These are phyloP conservation scores for Chamaedrilus cognettii DNA, from an alignment of 2,888 invertebrate species.

Conservation along the genomic window DNA sequence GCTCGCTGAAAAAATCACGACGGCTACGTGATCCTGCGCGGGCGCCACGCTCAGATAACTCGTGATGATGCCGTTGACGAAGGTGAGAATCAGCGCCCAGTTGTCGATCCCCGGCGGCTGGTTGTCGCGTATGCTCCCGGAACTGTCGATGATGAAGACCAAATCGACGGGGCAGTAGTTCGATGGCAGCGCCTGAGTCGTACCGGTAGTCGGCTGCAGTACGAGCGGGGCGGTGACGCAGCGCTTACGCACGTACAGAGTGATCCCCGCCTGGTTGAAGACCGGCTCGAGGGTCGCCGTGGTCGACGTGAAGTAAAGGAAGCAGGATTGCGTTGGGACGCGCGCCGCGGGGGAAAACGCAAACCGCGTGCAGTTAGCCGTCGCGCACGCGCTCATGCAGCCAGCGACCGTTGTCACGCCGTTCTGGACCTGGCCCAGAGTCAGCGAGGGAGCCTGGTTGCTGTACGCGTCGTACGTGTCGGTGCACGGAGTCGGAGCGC, in stretches of 20 bases:
- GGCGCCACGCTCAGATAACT: slow-evolving; percentile 4
- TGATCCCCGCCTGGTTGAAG: neutral
- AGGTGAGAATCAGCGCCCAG: slow-evolving; percentile 17
- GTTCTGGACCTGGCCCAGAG: slow-evolving; percentile 10
- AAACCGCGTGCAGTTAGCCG: slow-evolving; percentile 11
- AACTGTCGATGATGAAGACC: slow-evolving; percentile 22
- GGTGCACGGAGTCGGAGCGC: slow-evolving; percentile 9
- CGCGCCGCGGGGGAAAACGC: neutral
- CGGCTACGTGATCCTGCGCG: slow-evolving; percentile 17
- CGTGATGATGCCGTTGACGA: slow-evolving; percentile 7
- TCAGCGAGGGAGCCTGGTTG: neutral
- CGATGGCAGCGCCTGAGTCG: neutral
- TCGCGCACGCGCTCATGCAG: slow-evolving; percentile 6
- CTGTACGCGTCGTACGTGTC: slow-evolving; percentile 1
- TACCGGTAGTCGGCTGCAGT: slow-evolving; percentile 8
- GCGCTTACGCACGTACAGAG: slow-evolving; percentile 20
- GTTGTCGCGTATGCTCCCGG: slow-evolving; percentile 26
- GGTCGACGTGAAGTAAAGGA: slow-evolving; percentile 3
- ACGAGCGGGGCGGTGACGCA: slow-evolving; percentile 11
- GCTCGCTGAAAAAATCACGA: slow-evolving; percentile 18
- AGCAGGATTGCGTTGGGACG: slow-evolving; percentile 6
- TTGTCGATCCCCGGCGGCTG: slow-evolving; percentile 20
- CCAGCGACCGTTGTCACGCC: neutral
- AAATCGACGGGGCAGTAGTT: slow-evolving; percentile 12
- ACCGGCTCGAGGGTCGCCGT: neutral